Evolutionary conservation across 2,797 vertebrate species (phyloP).

Genomic region (Brachyrhaphis roseni): DNA sequence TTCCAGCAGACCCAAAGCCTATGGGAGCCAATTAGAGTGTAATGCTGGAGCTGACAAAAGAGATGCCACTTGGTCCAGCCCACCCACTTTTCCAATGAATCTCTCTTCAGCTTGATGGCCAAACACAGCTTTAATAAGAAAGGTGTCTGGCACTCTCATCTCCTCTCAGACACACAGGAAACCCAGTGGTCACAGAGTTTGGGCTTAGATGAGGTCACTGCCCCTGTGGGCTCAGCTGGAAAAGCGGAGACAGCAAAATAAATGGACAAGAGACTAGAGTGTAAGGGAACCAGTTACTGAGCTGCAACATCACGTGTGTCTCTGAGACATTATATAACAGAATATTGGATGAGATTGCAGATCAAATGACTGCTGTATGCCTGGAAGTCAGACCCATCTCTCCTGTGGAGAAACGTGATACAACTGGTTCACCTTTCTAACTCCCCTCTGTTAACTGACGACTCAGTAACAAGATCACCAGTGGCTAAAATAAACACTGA

Average conservation of each 20-base stretch:
- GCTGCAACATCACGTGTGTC: slow-evolving; percentile 44
- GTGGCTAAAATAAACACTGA: slow-evolving; percentile 21
- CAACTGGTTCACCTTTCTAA: slow-evolving; percentile 50
- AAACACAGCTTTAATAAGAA: slow-evolving; percentile 80
- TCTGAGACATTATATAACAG: slow-evolving; percentile 63
- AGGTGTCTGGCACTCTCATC: slow-evolving; percentile 76
- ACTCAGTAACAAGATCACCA: slow-evolving; percentile 26
- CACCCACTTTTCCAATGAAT: slow-evolving; percentile 56
- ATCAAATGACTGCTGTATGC: slow-evolving; percentile 61
- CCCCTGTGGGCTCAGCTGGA: slow-evolving; percentile 76
- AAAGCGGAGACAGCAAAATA: slow-evolving; percentile 73
- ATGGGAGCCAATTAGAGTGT: slow-evolving; percentile 81
- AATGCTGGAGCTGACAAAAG: slow-evolving; percentile 80
- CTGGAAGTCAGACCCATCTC: slow-evolving; percentile 44
- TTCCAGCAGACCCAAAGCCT: slow-evolving; percentile 61
- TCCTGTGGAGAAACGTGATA: slow-evolving; percentile 43
- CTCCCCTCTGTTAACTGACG: slow-evolving; percentile 47
- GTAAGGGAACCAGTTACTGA: slow-evolving; percentile 56
- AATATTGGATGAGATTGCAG: slow-evolving; percentile 67
- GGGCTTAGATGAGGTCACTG: slow-evolving; percentile 80
- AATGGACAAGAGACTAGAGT: slow-evolving; percentile 69
- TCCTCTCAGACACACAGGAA: slow-evolving; percentile 74
- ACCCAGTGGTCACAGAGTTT: slow-evolving; percentile 72
- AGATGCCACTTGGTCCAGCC: slow-evolving; percentile 64
- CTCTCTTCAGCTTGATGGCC: slow-evolving; percentile 70